phyloP scores from a whole-genome alignment of 2,888 invertebrate species.

The Epinotia ramella region DNA sequence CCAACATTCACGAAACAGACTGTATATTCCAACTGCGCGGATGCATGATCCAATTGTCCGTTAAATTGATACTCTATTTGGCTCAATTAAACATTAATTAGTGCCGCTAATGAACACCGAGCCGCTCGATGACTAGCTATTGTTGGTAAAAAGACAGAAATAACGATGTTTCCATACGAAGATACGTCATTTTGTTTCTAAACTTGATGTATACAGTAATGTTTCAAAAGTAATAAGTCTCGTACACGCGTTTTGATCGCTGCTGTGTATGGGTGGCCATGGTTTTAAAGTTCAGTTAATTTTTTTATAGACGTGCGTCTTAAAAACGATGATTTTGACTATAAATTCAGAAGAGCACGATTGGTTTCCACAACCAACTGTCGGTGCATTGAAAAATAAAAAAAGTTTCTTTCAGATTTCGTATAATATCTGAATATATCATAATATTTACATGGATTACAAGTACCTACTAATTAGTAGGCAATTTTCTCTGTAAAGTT shows the following conservation, averaged over 20 bases:
- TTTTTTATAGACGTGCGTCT: not conserved
- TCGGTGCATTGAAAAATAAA: too few relatives aligned
- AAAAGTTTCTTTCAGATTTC: too few relatives aligned
- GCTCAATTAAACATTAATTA: conserved; percentile 84
- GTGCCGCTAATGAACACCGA: conserved; percentile 79
- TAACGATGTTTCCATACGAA: not conserved
- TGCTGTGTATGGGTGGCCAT: not conserved
- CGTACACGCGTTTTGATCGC: not conserved
- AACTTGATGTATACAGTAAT: not conserved
- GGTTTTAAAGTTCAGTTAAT: not conserved
- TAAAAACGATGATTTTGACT: not conserved
- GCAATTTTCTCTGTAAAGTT: too few relatives aligned
- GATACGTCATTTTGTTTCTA: not conserved
- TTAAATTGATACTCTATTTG: conserved; percentile 84
- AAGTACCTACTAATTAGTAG: too few relatives aligned
- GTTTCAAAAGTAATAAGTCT: not conserved
- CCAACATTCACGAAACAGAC: conserved; percentile 13
- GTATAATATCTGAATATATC: too few relatives aligned
- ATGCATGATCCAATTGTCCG: conserved; percentile 81
- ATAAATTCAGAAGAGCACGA: not conserved
- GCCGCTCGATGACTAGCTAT: conserved; percentile 58
- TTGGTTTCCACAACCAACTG: not conserved
- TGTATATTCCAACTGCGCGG: conserved; percentile 46
- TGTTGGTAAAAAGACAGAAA: conserved; percentile 5
- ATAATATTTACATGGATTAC: too few relatives aligned